Evolutionary conservation across 2,888 invertebrate species (phyloP), one percentile per base, ranked within the genome.

Genomic region (Serripes groenlandicus): DNA sequence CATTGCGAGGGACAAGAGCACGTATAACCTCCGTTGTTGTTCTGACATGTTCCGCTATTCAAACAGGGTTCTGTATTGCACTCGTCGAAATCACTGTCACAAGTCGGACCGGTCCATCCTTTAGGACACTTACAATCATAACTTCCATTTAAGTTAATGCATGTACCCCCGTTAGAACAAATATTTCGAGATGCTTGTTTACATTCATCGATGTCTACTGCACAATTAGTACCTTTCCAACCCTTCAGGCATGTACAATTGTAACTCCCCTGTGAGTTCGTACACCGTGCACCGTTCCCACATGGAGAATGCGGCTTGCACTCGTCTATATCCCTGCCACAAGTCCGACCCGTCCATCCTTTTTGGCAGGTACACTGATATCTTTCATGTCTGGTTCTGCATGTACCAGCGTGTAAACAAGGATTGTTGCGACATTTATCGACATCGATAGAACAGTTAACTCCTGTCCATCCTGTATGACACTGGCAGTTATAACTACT

Each of bases 1-100:
- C 78, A 86, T 18, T 83, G 83, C 2, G 3, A 15, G 18, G 79
- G 30, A 76, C 89, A 89, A 7, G 35, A 66, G 75, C 89, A 89
- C 11, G 58, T 26, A 60, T 81, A 83, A 4, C 80, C 75, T 54
- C 74, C 64, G 0, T 37, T 26, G 1, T 18, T 54, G 49, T 86
- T 83, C 1, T 66, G 34, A 81, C 89, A 89, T 1, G 37, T 80
- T 0, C 87, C 89, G 58, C 80, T 68, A 23, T 72, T 54, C 28
- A 71, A 52, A 18, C 62, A 62, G 58, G 70, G 71, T 18, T 64
- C 26, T 3, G 73, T 72, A 34, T 69, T 62, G 54, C 74, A 75
- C 54, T 75, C 74, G 26, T 75, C 35, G 9, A 32, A 9, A 64
- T 75, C 74, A n/a, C 30, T 26, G 7, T 7, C n/a, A 54, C 74